Conservation (phyloP, 2,797 vertebrate genomes). For the Sebastes miniatus region DNA sequence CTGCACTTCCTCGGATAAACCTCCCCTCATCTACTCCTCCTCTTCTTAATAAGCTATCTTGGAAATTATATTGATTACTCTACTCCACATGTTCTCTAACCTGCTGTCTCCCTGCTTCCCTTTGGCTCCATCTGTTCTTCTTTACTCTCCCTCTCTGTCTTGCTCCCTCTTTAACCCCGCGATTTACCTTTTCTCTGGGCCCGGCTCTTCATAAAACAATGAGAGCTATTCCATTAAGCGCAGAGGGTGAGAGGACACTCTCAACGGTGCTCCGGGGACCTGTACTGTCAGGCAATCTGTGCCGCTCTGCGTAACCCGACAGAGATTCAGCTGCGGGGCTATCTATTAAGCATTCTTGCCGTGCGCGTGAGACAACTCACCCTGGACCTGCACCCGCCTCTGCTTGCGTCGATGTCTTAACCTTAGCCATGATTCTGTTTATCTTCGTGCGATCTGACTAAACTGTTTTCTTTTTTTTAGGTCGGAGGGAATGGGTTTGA, state of each 20-base stretch:
- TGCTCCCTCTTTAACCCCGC: slow-evolving; percentile 61
- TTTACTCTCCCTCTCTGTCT: slow-evolving; percentile 11
- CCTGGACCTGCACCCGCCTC: slow-evolving; percentile 42
- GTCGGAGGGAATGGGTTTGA: slow-evolving; percentile 29
- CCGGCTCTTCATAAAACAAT: slow-evolving; percentile 75
- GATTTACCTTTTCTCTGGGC: slow-evolving; percentile 68
- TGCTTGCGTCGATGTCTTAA: slow-evolving; percentile 51
- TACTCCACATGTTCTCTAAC: slow-evolving; percentile 18
- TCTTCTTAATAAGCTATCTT: slow-evolving; percentile 41
- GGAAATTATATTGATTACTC: slow-evolving; percentile 50
- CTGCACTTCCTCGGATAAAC: slow-evolving; percentile 41
- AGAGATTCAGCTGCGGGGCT: slow-evolving; percentile 54
- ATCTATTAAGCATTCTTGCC: slow-evolving; percentile 67
- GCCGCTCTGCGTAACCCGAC: slow-evolving; percentile 55
- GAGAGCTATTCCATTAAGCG: slow-evolving; percentile 74
- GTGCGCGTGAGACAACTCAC: slow-evolving; percentile 52
- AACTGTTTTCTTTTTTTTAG: slow-evolving; percentile 11
- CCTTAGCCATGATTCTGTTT: slow-evolving; percentile 45
- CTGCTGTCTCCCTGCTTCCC: slow-evolving; percentile 25
- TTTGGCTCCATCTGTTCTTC: slow-evolving; percentile 36
- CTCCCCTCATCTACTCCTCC: slow-evolving; percentile 28
- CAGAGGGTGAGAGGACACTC: slow-evolving; percentile 72
- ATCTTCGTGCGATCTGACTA: slow-evolving; percentile 46
- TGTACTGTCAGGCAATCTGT: slow-evolving; percentile 71
- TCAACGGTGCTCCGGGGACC: slow-evolving; percentile 66